These are phyloP conservation scores for Brachirus orientalis DNA, from an alignment of 2,113 vertebrate species.

Conservation along the genomic window DNA sequence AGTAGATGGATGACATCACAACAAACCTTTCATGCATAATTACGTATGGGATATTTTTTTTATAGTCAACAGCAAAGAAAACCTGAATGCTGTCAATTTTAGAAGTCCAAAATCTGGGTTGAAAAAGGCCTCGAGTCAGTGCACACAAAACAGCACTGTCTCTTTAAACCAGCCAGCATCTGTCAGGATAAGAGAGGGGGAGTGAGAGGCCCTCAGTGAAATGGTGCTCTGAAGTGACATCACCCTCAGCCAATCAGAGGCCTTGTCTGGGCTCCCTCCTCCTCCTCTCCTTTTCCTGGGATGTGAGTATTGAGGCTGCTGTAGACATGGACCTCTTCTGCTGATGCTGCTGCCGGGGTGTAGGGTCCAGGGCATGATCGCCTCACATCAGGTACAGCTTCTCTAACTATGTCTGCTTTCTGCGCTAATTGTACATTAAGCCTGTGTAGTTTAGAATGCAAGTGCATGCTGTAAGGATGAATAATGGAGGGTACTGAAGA, in stretches of 20 bases:
- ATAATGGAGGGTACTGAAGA: constrained; percentile 40
- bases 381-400: constrained; percentile 54
- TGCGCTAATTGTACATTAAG: constrained; percentile 1
- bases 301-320: constrained; percentile 42
- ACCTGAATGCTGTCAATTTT: constrained; percentile 8
- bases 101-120: constrained; percentile 8
- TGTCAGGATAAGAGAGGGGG: constrained; percentile 46
- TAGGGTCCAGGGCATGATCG: constrained; percentile 53
- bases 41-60: neutral
- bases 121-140: constrained; percentile 17
- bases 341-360: constrained; percentile 44
- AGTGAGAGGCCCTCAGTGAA: constrained; percentile 32
- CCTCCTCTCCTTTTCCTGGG: constrained; percentile 45
- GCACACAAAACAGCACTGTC: constrained; percentile 60
- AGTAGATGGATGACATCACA: neutral
- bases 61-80: neutral
- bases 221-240: constrained; percentile 75
- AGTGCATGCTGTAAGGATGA: constrained; percentile 18
- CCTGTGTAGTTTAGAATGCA: too few relatives aligned
- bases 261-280: constrained; percentile 26
- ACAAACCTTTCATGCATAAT: neutral
- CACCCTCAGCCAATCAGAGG: constrained; percentile 65
- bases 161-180: constrained; percentile 74
- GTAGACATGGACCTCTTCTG: constrained; percentile 38
- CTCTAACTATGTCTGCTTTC: constrained; percentile 5